Evolutionary conservation across 2,888 invertebrate genomes (phyloP).

Genomic region (Rhagonycha fulva): DNA sequence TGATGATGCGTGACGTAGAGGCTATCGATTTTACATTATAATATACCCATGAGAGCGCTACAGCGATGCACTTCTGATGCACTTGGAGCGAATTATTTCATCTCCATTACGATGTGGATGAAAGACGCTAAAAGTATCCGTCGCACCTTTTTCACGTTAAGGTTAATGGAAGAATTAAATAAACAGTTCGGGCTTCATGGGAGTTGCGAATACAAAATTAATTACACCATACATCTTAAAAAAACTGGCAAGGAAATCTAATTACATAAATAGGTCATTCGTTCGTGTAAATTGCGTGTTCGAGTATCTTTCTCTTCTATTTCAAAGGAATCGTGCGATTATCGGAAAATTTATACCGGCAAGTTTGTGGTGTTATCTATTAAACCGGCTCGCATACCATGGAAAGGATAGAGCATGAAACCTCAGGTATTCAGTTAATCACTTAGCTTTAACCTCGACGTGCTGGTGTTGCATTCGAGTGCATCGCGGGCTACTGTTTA

Average conservation of each 20-base stretch:
- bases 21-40: not conserved
- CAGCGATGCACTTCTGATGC: not conserved
- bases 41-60: not conserved
- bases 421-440: not conserved
- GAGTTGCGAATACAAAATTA: not conserved
- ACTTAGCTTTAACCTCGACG: not conserved
- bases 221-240: not conserved
- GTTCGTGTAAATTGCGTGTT: not conserved
- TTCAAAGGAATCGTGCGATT: not conserved
- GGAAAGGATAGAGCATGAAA: not conserved
- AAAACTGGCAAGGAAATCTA: not conserved
- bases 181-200: not conserved
- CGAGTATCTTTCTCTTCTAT: not conserved
- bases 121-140: not conserved
- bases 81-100: not conserved
- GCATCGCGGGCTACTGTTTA: not conserved
- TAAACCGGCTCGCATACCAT: not conserved
- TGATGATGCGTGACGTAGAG: not conserved
- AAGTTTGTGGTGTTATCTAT: not conserved
- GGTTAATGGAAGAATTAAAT: not conserved
- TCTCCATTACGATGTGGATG: not conserved
- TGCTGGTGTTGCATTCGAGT: not conserved
- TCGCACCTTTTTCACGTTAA: not conserved
- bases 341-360: not conserved
- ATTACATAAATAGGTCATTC: slow-evolving; percentile 2